Evolutionary conservation across 1,140 invertebrate genomes (phyloP), one percentile per base, ranked within the genome.

Genomic region (Aphelinus certus): DNA sequence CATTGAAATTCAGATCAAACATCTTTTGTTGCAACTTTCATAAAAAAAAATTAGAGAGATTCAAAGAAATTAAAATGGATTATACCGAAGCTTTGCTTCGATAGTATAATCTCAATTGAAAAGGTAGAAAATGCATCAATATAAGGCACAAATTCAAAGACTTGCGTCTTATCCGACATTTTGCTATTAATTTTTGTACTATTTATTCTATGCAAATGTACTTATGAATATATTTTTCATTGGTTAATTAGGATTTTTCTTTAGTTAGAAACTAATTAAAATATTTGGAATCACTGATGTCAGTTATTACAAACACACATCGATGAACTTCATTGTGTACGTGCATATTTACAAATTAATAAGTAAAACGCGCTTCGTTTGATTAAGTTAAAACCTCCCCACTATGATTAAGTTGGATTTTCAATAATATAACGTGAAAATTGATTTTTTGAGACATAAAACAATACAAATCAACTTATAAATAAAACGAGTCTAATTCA

Each of bases 61-160:
- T 26, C 26, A 26, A 26, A 26, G 26, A 26, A 26, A 26, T 26
- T 26, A 26, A 26, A 26, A 26, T 26, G 26, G 26, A 26, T 26
- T 26, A 26, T 26, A 26, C 26, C 26, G 26, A 26, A 26, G 26
- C 4, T 53, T 53, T 69, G 53, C 51, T 74, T 61, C 62, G 45
- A 47, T 9, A 64, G 49, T 26, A 26, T 70, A 70, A 75, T 70
- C 61, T 64, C 61, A 75, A 57, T 61, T 57, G 49, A 65, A 71
- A 51, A 51, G 46, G 2, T 64, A 70, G 42, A 49, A 75, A 75
- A 75, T 71, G 73, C 73, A 75, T 62, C 53, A 46, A 71, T 71
- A 26, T 71, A 75, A 75, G 68, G 73, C 73, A 75, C 73, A 65
- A 66, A 71, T 71, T 70, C 26, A 64, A 65, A 70, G 68, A 75